phyloP scores from a whole-genome alignment of 2,888 invertebrate genomes.

The Epinotia nisella region DNA sequence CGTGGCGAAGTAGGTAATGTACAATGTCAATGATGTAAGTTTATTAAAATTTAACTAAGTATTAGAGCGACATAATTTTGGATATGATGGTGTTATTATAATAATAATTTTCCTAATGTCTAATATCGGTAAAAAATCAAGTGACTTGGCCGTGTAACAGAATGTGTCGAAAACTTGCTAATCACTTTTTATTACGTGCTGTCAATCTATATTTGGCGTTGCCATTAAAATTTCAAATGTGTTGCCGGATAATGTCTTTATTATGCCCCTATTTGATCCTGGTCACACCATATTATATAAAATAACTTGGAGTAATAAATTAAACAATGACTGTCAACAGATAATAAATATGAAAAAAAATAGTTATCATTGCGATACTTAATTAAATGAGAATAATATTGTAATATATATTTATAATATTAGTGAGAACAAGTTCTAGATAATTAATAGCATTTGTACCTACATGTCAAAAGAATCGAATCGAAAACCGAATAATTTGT shows the following conservation, averaged over 20 bases:
- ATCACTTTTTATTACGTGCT: conserved; percentile 23
- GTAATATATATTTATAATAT: not conserved
- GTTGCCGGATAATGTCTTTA: conserved; percentile 29
- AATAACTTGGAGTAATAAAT: conserved; percentile 19
- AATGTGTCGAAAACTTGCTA: conserved; percentile 15
- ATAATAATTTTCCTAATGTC: not conserved
- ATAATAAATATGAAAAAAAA: conserved; percentile 17
- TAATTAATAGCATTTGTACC: not conserved
- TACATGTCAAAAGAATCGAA: not conserved
- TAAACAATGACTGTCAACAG: conserved; percentile 15
- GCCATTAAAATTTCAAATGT: conserved; percentile 26
- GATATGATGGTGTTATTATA: no score
- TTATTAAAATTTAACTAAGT: no score
- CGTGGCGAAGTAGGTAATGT: no score
- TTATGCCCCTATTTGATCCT: conserved; percentile 28
- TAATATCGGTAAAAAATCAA: not conserved
- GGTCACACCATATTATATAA: conserved; percentile 22
- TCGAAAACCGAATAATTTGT: not conserved
- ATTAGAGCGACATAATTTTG: no score
- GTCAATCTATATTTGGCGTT: conserved; percentile 25
- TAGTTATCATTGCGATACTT: conserved; percentile 16
- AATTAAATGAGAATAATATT: not conserved
- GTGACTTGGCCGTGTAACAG: conserved; percentile 19
- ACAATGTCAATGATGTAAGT: no score
- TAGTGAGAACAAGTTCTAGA: not conserved